Evolutionary conservation across 2,888 invertebrate species (phyloP).

Genomic region (Lithophane leautieri): DNA sequence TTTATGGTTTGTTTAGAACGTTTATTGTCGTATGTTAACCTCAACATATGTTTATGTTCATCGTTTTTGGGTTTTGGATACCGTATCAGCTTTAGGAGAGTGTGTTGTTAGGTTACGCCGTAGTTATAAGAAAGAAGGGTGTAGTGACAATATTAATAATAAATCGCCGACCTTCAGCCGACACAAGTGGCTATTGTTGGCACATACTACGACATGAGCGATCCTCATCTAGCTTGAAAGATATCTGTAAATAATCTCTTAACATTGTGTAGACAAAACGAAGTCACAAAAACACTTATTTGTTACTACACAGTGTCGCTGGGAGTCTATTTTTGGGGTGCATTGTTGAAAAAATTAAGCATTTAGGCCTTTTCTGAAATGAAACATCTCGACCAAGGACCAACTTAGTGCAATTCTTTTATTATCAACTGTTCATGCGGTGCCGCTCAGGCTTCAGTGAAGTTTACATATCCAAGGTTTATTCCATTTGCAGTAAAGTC

Average conservation of each 20-base stretch:
- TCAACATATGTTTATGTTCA: constrained; percentile 2
- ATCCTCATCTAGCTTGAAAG: not conserved
- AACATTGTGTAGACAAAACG: not conserved
- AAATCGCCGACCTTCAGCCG: not conserved
- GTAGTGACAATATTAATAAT: constrained; percentile 14
- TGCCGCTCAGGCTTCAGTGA: not conserved
- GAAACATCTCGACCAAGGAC: not conserved
- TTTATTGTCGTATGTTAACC: constrained; percentile 18
- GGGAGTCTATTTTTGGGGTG: not conserved
- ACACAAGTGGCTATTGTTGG: not conserved
- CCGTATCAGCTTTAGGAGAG: not conserved
- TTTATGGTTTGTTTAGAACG: constrained; percentile 31
- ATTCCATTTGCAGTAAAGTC: too few species aligned
- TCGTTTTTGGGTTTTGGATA: not conserved
- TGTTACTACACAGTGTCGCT: not conserved
- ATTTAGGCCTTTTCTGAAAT: not conserved
- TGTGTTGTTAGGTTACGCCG: not conserved
- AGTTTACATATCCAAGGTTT: not conserved
- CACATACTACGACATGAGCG: not conserved
- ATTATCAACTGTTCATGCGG: not conserved
- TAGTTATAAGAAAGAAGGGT: not conserved
- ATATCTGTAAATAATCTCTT: not conserved
- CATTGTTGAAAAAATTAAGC: not conserved
- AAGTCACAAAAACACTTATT: not conserved
- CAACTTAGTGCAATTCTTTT: not conserved